Percentiles rank a stretch among this genome's conserved stretches.
These are phyloP conservation scores for Sinocyclocheilus anshuiensis DNA, from an alignment of 2,113 vertebrate genomes.

Conservation along the genomic window DNA sequence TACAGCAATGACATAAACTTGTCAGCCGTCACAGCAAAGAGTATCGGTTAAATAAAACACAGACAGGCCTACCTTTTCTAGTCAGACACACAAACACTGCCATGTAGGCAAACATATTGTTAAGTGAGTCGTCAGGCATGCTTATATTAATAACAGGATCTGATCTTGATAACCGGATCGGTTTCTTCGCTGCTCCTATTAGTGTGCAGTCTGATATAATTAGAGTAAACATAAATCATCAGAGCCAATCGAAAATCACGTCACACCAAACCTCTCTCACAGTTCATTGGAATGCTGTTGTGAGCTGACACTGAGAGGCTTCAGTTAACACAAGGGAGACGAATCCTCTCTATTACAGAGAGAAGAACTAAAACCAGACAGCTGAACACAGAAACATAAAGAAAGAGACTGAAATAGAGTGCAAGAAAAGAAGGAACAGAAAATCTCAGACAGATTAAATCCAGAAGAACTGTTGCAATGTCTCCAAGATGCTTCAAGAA, in stretches of 20 bases:
- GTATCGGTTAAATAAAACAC: neutral
- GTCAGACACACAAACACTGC: neutral
- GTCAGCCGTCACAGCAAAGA: neutral
- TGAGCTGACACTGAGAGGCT: neutral
- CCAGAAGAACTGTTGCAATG: too few species aligned
- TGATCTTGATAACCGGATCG: constrained; percentile 8
- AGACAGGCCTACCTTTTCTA: neutral
- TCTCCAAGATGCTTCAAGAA: too few species aligned
- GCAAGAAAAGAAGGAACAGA: neutral
- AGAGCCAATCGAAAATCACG: neutral
- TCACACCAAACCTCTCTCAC: neutral
- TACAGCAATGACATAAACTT: neutral
- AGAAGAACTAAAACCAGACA: constrained; percentile 4
- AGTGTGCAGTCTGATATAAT: constrained; percentile 15
- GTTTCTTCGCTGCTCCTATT: neutral
- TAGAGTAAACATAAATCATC: constrained; percentile 18
- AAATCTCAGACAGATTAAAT: too few species aligned
- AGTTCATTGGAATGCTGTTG: constrained; percentile 21
- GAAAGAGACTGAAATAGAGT: neutral
- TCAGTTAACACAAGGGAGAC: neutral
- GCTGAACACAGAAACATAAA: neutral
- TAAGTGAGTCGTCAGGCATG: constrained; percentile 10
- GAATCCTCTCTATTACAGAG: constrained; percentile 23
- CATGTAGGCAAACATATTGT: neutral
- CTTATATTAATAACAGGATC: neutral